Evolutionary conservation across 2,888 invertebrate genomes (phyloP).

Genomic region (Eristalis tenax): DNA sequence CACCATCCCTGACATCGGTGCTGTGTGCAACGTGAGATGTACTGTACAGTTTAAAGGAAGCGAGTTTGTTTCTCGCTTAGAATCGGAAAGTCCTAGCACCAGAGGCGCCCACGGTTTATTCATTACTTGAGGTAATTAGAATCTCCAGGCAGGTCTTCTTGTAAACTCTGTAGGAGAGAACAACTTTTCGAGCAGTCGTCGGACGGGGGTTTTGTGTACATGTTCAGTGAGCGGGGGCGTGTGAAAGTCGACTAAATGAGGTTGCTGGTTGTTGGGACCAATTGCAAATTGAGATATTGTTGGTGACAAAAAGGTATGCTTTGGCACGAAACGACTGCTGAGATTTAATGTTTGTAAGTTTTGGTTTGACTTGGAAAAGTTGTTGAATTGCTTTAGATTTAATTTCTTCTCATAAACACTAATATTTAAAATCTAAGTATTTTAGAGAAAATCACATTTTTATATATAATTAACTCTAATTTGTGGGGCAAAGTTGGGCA

Average conservation of each 20-base stretch:
- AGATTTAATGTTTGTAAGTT: not conserved
- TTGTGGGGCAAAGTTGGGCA: not conserved
- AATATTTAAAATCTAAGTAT: not conserved
- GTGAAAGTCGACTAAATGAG: not conserved
- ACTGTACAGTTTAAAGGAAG: not conserved
- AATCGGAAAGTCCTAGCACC: conserved; percentile 40
- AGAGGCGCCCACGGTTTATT: conserved; percentile 41
- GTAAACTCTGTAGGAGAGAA: conserved; percentile 23
- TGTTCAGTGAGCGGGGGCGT: not conserved
- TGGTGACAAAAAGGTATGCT: not conserved
- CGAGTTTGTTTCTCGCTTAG: not conserved
- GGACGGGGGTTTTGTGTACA: conserved; percentile 8
- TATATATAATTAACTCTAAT: not conserved
- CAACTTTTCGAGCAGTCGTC: conserved; percentile 9
- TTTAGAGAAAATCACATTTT: not conserved
- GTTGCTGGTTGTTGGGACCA: not conserved
- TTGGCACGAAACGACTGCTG: not conserved
- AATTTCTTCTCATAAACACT: not conserved
- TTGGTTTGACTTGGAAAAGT: not conserved
- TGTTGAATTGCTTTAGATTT: not conserved
- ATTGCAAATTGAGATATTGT: not conserved
- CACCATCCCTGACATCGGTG: not conserved
- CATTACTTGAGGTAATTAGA: conserved; percentile 59
- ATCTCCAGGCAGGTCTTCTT: conserved; percentile 33
- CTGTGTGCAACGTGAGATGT: not conserved